Percentiles rank a stretch among this genome's conserved stretches.
These are phyloP conservation scores for Wiebesia pumilae DNA, from an alignment of 1,140 invertebrate species.

Conservation along the genomic window DNA sequence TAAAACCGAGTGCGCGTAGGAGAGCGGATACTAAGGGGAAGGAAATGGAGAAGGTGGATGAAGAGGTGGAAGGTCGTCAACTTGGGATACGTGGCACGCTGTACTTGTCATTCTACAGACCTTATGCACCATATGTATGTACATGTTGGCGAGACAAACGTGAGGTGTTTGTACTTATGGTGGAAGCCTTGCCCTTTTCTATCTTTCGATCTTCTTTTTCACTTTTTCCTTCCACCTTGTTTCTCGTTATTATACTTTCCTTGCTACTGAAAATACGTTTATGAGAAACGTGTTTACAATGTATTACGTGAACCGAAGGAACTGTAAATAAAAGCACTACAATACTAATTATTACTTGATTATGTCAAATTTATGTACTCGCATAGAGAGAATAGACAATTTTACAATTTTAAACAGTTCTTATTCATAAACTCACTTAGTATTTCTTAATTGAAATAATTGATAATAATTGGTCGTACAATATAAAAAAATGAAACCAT, in stretches of 20 bases:
- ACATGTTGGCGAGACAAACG: neutral
- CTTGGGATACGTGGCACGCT: neutral
- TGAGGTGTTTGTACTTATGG: conserved; percentile 25
- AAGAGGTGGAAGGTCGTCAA: neutral
- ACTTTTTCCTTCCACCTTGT: neutral
- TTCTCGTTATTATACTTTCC: neutral
- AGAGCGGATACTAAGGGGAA: neutral
- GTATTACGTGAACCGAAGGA: neutral
- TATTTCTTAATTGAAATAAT: conserved; percentile 5
- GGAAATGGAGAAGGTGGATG: neutral
- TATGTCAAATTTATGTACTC: neutral
- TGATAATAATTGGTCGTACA: neutral
- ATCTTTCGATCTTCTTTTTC: conserved; percentile 4
- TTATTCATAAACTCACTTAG: neutral
- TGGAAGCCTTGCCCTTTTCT: conserved; percentile 17
- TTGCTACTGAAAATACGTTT: neutral
- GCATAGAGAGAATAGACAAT: neutral
- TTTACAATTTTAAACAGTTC: neutral
- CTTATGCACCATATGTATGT: neutral
- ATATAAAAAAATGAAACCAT: neutral
- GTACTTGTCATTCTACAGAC: conserved; percentile 5
- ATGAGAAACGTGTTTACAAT: conserved; percentile 33
- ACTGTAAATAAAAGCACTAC: neutral
- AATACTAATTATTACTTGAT: conserved; percentile 19
- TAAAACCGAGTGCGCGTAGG: neutral